Percentiles rank a stretch among this genome's conserved stretches.
These are phyloP conservation scores for Spodoptera littoralis DNA, from an alignment of 2,888 invertebrate genomes.

Conservation along the genomic window DNA sequence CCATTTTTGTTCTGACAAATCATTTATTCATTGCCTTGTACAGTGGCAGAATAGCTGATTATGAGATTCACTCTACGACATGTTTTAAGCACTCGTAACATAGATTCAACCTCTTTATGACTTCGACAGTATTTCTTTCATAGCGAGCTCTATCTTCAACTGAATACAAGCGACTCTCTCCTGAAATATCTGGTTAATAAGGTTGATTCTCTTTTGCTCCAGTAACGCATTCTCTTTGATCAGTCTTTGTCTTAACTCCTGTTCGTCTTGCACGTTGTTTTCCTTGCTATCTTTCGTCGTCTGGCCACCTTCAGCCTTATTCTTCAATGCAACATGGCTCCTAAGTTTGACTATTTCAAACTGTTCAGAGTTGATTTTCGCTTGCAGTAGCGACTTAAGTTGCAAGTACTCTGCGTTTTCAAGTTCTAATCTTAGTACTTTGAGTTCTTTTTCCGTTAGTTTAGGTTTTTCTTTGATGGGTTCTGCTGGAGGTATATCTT, in stretches of 20 bases:
- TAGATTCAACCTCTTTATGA: constrained; percentile 64
- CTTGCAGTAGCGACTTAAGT: constrained; percentile 91
- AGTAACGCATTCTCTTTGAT: constrained; percentile 91
- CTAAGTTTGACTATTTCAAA: constrained; percentile 91
- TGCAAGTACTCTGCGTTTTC: constrained; percentile 91
- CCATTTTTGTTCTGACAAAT: no score
- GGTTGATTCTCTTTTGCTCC: constrained; percentile 91
- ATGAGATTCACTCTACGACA: no score
- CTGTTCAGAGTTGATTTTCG: constrained; percentile 92
- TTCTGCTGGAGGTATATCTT: constrained; percentile 65
- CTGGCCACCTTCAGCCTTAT: constrained; percentile 75
- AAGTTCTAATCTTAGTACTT: constrained; percentile 89
- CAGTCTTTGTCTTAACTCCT: constrained; percentile 79
- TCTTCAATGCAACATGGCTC: constrained; percentile 86
- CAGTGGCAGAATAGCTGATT: no score
- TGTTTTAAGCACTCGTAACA: no score
- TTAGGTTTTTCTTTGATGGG: constrained; percentile 81
- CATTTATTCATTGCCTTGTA: no score
- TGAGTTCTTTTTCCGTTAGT: constrained; percentile 88
- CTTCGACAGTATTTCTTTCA: constrained; percentile 87
- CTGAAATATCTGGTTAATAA: constrained; percentile 92
- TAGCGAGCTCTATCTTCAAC: constrained; percentile 91
- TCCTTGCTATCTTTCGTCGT: constrained; percentile 77
- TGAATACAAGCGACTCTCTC: constrained; percentile 92
- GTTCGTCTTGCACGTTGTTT: constrained; percentile 76